Evolutionary conservation across 2,797 vertebrate species (phyloP), one percentile per base, ranked within the genome.

Genomic region (Champsocephalus esox): DNA sequence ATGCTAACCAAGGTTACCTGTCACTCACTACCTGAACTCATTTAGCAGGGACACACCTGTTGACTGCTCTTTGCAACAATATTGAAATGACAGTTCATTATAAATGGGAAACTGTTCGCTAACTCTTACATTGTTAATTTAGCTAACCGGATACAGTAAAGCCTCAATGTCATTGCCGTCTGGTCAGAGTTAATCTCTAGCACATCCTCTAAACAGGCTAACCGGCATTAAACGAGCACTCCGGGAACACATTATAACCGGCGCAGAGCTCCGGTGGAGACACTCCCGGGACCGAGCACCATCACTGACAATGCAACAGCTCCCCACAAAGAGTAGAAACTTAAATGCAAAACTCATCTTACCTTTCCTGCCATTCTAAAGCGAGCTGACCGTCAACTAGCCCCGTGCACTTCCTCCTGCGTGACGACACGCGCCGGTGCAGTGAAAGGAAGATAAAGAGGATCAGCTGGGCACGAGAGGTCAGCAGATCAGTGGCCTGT

Each of bases 361-460:
- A 95, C 94, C 94, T 95, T 94, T 80, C 91, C 90, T 90, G 94
- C 92, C 94, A 94, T 94, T 87, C 89, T 93, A 21, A 79, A 89
- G 71, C 85, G 84, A 91, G 86, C 78, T 87, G 80, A 79, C 77
- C 55, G 79, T 71, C 86, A 88, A 75, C 83, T 67, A 21, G 76
- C 64, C 67, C 41, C 71, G 80, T 74, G 81, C 84, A 81, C 92
- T 89, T 92, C 91, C 88, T 83, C 67, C 44, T 79, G 86, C 81
- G 85, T 80, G 91, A 92, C 86, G 84, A 28, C 83, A 89, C 85
- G 87, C 82, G 79, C 86, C 65, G 85, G 81, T 77, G 81, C 84
- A 70, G 84, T 70, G 83, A 82, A 77, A 83, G 77, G 76, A 87
- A 82, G 87, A 81, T 73, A 89, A 70, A 88, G 90, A 78, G 87